phyloP scores from a whole-genome alignment of 1,140 invertebrate species.

The Popillia japonica region DNA sequence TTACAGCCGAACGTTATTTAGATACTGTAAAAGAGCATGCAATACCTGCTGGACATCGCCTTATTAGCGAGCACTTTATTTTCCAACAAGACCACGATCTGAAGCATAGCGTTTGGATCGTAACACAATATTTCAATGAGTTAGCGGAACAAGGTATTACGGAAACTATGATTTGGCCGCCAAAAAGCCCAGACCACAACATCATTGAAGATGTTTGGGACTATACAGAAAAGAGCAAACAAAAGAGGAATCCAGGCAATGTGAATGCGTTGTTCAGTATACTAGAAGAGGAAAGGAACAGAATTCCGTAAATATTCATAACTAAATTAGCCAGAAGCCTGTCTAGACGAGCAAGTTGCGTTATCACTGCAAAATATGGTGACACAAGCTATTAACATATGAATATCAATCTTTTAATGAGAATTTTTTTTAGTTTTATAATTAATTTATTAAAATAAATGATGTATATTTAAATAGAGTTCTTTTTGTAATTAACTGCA shows the following conservation, averaged over 20 bases:
- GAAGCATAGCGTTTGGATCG: neutral
- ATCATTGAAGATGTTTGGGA: neutral
- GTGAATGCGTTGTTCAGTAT: neutral
- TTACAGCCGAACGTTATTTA: no score
- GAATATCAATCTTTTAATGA: no score
- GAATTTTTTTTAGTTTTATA: no score
- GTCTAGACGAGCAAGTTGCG: no score
- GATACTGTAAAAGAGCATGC: no score
- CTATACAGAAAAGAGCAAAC: neutral
- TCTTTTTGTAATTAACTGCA: no score
- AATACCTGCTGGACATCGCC: neutral
- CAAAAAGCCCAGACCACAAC: neutral
- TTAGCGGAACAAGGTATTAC: neutral
- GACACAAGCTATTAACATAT: no score
- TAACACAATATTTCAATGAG: neutral
- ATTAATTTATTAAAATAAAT: no score
- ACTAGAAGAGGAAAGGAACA: no score
- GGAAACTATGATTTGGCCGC: neutral
- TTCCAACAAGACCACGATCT: neutral
- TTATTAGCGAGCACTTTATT: neutral
- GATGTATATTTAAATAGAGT: no score
- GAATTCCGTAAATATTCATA: neutral
- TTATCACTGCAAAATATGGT: no score
- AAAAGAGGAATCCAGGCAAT: neutral
- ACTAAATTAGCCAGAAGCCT: no score